These are phyloP conservation scores for Oxycera nigricornis DNA, from an alignment of 2,888 invertebrate species.

Conservation along the genomic window DNA sequence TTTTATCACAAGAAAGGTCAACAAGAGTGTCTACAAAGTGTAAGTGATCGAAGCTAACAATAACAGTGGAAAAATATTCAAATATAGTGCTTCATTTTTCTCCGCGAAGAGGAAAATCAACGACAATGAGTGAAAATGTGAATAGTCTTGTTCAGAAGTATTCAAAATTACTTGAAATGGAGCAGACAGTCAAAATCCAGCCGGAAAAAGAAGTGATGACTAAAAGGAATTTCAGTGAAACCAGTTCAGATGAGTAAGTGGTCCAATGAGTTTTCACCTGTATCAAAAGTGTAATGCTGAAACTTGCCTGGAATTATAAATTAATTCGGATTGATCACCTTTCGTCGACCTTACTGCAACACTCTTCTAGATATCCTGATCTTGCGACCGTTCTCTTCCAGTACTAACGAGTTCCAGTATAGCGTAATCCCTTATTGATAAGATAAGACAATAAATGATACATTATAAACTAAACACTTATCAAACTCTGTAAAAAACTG, in stretches of 20 bases:
- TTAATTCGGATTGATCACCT: too few relatives aligned
- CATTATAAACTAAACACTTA: too few relatives aligned
- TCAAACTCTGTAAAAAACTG: too few relatives aligned
- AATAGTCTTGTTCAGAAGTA: constrained; percentile 14
- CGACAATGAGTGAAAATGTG: constrained; percentile 24
- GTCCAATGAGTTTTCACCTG: background rate
- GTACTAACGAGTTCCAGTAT: too few relatives aligned
- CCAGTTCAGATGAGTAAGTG: constrained; percentile 45
- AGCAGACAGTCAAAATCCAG: background rate
- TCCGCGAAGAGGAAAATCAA: background rate
- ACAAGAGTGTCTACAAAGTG: background rate
- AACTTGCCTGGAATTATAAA: too few relatives aligned
- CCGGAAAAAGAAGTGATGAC: background rate
- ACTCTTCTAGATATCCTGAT: too few relatives aligned
- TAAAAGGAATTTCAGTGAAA: constrained; percentile 36
- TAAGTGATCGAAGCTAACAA: background rate
- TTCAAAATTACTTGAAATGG: background rate
- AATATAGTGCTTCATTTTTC: background rate
- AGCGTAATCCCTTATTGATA: too few relatives aligned
- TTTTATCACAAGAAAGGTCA: background rate
- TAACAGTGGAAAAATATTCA: background rate
- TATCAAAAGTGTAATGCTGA: too few relatives aligned
- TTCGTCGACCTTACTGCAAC: too few relatives aligned
- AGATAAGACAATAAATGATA: too few relatives aligned
- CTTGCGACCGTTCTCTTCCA: too few relatives aligned